phyloP scores from a whole-genome alignment of 2,888 invertebrate species.

The Corythucha ciliata region DNA sequence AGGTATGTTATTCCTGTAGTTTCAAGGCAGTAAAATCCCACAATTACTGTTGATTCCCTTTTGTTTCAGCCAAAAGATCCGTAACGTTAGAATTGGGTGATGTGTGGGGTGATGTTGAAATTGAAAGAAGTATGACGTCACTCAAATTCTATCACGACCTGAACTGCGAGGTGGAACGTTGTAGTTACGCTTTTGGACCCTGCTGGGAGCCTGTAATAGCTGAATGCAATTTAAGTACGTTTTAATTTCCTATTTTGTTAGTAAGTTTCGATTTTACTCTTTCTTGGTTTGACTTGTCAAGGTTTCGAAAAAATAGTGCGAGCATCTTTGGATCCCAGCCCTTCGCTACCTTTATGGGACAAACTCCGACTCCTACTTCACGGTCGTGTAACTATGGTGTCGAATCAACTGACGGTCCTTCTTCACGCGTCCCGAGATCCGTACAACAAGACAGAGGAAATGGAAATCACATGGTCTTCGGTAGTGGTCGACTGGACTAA shows the following conservation, averaged over 20 bases:
- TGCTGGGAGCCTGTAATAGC: conserved; percentile 98
- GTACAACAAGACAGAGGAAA: conserved; percentile 97
- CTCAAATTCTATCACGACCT: conserved; percentile 97
- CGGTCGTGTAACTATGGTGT: conserved; percentile 80
- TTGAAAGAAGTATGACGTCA: conserved; percentile 87
- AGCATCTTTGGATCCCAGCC: conserved; percentile 86
- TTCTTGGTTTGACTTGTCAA: conserved; percentile 34
- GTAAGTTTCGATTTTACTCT: neutral
- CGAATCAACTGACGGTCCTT: conserved; percentile 78
- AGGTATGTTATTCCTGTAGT: too few species aligned
- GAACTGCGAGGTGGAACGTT: conserved; percentile 82
- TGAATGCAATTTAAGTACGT: conserved; percentile 67
- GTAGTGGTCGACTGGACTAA: conserved; percentile 94
- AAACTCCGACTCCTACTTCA: conserved; percentile 86
- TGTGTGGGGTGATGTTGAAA: conserved; percentile 71
- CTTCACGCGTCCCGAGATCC: conserved; percentile 95
- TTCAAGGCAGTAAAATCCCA: too few species aligned
- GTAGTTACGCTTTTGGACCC: conserved; percentile 91
- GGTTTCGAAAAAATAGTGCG: conserved; percentile 80
- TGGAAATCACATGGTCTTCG: conserved; percentile 94
- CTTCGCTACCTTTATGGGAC: conserved; percentile 94
- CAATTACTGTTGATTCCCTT: neutral
- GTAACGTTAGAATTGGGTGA: conserved; percentile 70
- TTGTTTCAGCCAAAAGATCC: conserved; percentile 55
- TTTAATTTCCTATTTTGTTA: neutral